Percentiles rank a stretch among this genome's conserved stretches.
Conservation (phyloP, 2,113 vertebrate genomes). For the Tetrax tetrax region DNA sequence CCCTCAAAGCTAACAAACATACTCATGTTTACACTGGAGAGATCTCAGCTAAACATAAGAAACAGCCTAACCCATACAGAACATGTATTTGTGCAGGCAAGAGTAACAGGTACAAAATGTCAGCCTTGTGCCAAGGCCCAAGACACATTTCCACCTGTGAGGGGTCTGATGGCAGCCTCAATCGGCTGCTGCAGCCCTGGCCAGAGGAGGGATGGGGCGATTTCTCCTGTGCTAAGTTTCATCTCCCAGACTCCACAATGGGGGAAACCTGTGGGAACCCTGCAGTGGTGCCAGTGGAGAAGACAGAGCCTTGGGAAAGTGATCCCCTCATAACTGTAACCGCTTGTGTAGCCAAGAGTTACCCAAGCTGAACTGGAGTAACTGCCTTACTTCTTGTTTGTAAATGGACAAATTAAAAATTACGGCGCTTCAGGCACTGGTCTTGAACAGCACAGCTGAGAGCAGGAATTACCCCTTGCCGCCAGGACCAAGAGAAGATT, state of each 20-base stretch:
- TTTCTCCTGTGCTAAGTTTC: too few relatives aligned
- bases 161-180: rapidly evolving
- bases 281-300: neutral
- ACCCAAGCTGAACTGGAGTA: neutral
- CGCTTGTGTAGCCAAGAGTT: neutral
- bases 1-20: neutral
- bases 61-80: neutral
- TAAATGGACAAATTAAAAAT: neutral
- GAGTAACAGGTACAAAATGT: neutral
- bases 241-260: neutral
- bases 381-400: neutral
- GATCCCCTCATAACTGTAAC: neutral
- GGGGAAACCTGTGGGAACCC: neutral
- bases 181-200: rapidly evolving
- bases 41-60: neutral
- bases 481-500: neutral
- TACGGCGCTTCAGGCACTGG: neutral
- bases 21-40: neutral
- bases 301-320: neutral
- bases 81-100: neutral
- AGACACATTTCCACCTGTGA: neutral
- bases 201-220: neutral
- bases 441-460: neutral
- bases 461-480: neutral
- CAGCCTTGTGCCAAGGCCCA: neutral